phyloP scores from a whole-genome alignment of 2,113 vertebrate genomes.

The Dromaius novaehollandiae region DNA sequence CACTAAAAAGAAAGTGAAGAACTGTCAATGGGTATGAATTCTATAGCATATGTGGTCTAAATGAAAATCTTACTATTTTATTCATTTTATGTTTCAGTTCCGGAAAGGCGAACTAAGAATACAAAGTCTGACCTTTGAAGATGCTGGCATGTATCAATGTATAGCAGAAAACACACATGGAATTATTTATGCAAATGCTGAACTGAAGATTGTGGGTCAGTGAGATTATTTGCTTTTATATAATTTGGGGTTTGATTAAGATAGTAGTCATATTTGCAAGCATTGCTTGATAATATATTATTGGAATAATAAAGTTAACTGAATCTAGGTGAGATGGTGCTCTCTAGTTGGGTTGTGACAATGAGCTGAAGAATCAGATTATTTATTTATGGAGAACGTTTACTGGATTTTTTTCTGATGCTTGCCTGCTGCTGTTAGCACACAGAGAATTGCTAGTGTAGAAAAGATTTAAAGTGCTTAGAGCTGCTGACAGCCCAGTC shows the following conservation, averaged over 20 bases:
- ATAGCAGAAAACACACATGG: constrained; percentile 91
- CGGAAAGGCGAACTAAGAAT: constrained; percentile 85
- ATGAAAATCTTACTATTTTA: neutral
- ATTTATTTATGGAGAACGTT: neutral
- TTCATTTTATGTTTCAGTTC: constrained; percentile 75
- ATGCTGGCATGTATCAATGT: constrained; percentile 97
- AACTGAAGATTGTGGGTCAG: constrained; percentile 94
- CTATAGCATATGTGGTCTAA: neutral
- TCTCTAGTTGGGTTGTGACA: neutral
- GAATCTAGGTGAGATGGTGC: neutral
- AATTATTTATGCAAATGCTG: constrained; percentile 90
- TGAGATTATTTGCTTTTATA: constrained; percentile 41
- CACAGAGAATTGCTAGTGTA: neutral
- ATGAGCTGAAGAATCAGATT: neutral
- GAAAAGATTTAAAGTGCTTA: fast-evolving
- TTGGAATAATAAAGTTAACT: neutral
- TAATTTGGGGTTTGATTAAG: neutral
- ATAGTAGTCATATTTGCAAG: neutral
- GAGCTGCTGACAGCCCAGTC: neutral
- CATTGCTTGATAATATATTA: neutral
- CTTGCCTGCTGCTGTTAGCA: neutral
- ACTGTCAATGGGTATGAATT: neutral
- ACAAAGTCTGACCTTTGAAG: constrained; percentile 80
- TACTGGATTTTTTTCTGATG: neutral
- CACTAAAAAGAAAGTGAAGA: neutral